These are phyloP conservation scores for Drosophila baimaii DNA, from an alignment of 1,140 invertebrate species.

Conservation along the genomic window DNA sequence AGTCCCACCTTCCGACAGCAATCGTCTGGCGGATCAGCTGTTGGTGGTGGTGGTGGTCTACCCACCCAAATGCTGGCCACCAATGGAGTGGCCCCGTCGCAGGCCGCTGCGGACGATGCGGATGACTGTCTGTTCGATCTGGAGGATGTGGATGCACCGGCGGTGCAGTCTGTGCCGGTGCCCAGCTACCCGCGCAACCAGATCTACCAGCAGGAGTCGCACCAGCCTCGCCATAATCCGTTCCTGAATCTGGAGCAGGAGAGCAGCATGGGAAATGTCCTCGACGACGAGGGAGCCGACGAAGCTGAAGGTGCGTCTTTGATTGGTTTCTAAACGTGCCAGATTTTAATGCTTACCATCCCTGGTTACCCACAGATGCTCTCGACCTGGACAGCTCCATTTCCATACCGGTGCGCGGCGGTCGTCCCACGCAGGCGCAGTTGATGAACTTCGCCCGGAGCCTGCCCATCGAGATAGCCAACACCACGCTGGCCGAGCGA, in stretches of 20 bases:
- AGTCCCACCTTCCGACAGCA: slow-evolving; percentile 82
- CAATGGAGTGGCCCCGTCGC: slow-evolving; percentile 13
- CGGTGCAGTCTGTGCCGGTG: slow-evolving; percentile 24
- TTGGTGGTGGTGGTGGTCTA: background rate
- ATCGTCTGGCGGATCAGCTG: slow-evolving; percentile 6
- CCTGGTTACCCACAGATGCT: slow-evolving; percentile 53
- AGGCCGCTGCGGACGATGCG: slow-evolving; percentile 44
- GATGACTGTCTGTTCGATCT: slow-evolving; percentile 81
- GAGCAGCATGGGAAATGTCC: slow-evolving; percentile 68
- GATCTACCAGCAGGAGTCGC: slow-evolving; percentile 30
- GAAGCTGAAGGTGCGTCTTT: slow-evolving; percentile 70
- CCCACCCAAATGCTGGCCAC: slow-evolving; percentile 23
- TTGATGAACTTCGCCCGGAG: slow-evolving; percentile 73
- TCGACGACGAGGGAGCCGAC: slow-evolving; percentile 71
- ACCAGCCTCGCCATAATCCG: slow-evolving; percentile 35
- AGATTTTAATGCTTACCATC: background rate
- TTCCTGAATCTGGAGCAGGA: slow-evolving; percentile 51
- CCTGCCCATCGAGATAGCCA: slow-evolving; percentile 80
- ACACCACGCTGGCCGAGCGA: slow-evolving; percentile 64
- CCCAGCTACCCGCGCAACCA: slow-evolving; percentile 16
- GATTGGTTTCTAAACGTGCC: background rate
- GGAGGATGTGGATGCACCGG: slow-evolving; percentile 70
- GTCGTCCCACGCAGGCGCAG: slow-evolving; percentile 37
- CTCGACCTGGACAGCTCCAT: slow-evolving; percentile 74
- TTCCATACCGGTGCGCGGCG: slow-evolving; percentile 63